Conservation (phyloP, 2,888 invertebrate genomes). For the Apeira syringaria region DNA sequence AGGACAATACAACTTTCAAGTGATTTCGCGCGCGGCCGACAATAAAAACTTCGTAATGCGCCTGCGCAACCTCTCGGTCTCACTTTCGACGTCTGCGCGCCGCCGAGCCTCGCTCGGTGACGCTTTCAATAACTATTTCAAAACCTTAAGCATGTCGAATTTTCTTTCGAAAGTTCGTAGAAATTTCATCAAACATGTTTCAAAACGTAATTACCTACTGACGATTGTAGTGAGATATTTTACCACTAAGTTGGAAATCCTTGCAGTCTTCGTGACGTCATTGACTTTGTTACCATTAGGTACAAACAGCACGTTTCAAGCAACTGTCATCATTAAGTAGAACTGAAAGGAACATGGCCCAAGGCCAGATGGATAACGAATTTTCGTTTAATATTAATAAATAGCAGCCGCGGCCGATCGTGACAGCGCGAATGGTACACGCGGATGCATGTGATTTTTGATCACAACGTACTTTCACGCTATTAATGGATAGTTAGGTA, state of each 20-base stretch:
- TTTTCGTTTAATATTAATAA: slow-evolving; percentile 81
- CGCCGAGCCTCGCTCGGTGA: slow-evolving; percentile 55
- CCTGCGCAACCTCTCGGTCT: slow-evolving; percentile 81
- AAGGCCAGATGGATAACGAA: slow-evolving; percentile 81
- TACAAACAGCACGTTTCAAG: slow-evolving; percentile 69
- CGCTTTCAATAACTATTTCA: slow-evolving; percentile 77
- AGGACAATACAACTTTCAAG: slow-evolving; percentile 83
- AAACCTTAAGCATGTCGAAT: slow-evolving; percentile 74
- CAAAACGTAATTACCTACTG: slow-evolving; percentile 35
- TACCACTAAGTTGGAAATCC: slow-evolving; percentile 38
- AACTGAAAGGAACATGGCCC: slow-evolving; percentile 78
- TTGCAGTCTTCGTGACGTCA: slow-evolving; percentile 57
- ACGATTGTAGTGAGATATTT: slow-evolving; percentile 28
- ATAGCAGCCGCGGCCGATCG: slow-evolving; percentile 71
- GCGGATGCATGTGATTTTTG: slow-evolving; percentile 60
- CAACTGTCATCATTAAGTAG: slow-evolving; percentile 79
- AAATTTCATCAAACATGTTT: slow-evolving; percentile 43
- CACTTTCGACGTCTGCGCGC: slow-evolving; percentile 72
- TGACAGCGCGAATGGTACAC: slow-evolving; percentile 66
- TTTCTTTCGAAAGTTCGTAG: slow-evolving; percentile 71
- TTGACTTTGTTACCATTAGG: slow-evolving; percentile 61
- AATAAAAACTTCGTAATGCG: slow-evolving; percentile 81
- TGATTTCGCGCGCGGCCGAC: slow-evolving; percentile 82
- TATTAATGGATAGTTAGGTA: slow-evolving; percentile 33
- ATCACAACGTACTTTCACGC: slow-evolving; percentile 65